Evolutionary conservation across 2,797 vertebrate genomes (phyloP).

Genomic region (Sebastes diaconus): DNA sequence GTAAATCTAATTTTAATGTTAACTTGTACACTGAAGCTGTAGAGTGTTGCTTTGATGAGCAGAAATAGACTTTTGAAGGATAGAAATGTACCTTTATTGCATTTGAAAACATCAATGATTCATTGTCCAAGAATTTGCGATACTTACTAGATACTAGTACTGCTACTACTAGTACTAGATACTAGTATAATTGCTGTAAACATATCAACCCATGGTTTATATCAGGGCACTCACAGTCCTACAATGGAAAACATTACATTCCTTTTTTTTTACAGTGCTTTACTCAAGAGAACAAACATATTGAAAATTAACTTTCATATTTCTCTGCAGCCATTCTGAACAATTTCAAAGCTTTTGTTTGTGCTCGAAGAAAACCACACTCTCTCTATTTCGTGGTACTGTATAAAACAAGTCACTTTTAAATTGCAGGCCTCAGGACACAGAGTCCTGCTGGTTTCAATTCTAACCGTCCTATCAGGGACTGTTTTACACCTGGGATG

Average conservation of each 20-base stretch:
- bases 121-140: neutral
- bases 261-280: neutral
- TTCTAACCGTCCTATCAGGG: neutral
- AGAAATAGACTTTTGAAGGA: neutral
- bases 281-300: neutral
- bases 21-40: neutral
- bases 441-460: slow-evolving; percentile 10
- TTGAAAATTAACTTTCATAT: neutral
- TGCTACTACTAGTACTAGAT: too few relatives aligned
- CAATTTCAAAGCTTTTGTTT: neutral
- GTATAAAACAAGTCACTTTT: neutral
- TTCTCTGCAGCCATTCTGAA: neutral
- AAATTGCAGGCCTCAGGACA: slow-evolving; percentile 18
- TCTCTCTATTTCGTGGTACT: neutral
- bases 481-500: slow-evolving; percentile 13
- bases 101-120: slow-evolving; percentile 5
- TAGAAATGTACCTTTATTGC: neutral
- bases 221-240: neutral
- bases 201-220: neutral
- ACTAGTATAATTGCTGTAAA: neutral
- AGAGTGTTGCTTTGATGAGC: neutral
- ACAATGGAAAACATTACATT: neutral
- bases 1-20: slow-evolving; percentile 1
- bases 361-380: neutral
- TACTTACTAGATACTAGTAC: neutral